Conservation (phyloP, 2,797 vertebrate genomes). For the Sebastes matsubarae region DNA sequence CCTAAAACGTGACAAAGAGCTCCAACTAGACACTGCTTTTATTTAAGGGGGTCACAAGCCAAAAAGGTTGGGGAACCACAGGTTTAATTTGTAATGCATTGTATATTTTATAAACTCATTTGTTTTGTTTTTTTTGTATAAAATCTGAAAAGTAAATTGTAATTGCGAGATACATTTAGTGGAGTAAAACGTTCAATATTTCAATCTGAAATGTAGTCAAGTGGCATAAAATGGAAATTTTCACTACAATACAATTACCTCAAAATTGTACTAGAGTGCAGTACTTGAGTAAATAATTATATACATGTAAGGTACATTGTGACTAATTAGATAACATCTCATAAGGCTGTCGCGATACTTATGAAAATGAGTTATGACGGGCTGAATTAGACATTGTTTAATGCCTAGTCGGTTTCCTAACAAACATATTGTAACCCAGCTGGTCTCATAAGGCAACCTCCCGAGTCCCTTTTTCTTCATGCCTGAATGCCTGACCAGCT, state of each 20-base stretch:
- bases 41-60: not conserved
- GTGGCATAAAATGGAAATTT: not conserved
- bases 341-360: not conserved
- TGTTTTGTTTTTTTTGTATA: not conserved
- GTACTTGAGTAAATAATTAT: not conserved
- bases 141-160: not conserved
- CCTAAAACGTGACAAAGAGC: not conserved
- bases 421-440: slow-evolving; percentile 60
- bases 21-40: too few relatives aligned
- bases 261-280: not conserved
- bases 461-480: slow-evolving; percentile 10
- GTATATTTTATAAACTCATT: not conserved
- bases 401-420: slow-evolving; percentile 26
- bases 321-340: not conserved
- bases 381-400: slow-evolving; percentile 20
- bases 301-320: not conserved
- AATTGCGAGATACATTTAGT: not conserved
- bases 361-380: slow-evolving; percentile 16
- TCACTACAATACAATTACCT: not conserved
- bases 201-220: not conserved
- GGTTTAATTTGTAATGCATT: not conserved
- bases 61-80: not conserved
- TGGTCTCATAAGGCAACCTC: slow-evolving; percentile 52
- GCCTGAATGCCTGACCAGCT: slow-evolving; percentile 58
- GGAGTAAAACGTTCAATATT: not conserved